A percentile compares a stretch with the other conserved stretches of the same genome.
These are phyloP conservation scores for Actinia equina DNA, from an alignment of 64 coral and sea anemone genomes.

Conservation along the genomic window DNA sequence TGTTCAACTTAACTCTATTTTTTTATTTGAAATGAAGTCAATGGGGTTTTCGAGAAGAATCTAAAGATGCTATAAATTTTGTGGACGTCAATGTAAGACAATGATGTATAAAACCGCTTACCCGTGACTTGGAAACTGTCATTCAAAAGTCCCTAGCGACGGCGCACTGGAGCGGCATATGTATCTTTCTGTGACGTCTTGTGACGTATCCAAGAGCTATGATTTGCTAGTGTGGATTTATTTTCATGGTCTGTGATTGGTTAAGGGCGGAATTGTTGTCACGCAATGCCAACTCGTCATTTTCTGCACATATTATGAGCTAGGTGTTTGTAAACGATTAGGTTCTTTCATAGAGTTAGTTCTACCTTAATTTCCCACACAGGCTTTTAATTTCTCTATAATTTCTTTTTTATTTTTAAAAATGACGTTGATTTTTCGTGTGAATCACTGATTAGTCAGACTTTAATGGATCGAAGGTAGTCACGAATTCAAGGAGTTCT, in stretches of 20 bases:
- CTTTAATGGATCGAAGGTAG: background rate
- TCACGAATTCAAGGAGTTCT: background rate
- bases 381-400: too few species aligned
- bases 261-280: background rate
- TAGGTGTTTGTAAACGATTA: too few species aligned
- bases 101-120: background rate
- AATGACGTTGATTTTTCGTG: background rate
- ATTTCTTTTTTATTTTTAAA: too few species aligned
- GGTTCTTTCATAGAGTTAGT: too few species aligned
- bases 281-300: too few species aligned
- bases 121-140: slow-evolving; percentile 6
- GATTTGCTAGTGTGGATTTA: background rate
- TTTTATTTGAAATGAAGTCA: background rate
- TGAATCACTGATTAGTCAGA: background rate
- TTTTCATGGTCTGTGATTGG: background rate
- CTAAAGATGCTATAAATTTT: slow-evolving; percentile 27
- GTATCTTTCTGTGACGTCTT: background rate
- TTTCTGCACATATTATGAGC: too few species aligned
- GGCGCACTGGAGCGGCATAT: background rate
- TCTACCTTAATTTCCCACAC: too few species aligned
- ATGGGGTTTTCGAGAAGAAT: background rate
- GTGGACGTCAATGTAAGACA: background rate
- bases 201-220: background rate
- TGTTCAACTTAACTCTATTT: background rate
- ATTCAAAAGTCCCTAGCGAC: background rate